These are phyloP conservation scores for Albula goreensis DNA, from an alignment of 2,113 vertebrate species.

Conservation along the genomic window DNA sequence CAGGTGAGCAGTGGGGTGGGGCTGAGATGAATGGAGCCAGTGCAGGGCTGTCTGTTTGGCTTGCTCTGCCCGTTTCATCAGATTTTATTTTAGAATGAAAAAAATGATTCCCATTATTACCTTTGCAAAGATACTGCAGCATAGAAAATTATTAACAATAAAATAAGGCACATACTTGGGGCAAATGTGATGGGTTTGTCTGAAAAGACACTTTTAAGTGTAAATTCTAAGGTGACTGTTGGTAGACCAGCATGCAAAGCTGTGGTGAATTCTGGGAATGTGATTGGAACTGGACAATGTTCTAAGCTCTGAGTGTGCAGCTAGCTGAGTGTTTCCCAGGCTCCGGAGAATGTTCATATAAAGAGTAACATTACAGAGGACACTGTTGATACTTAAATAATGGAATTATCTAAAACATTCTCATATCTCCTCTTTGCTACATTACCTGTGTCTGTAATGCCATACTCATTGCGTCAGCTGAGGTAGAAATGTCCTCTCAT, in stretches of 20 bases:
- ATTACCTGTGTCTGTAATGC: neutral
- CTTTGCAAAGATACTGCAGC: too few relatives aligned
- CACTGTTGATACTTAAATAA: too few relatives aligned
- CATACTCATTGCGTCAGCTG: neutral
- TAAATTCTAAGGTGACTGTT: too few relatives aligned
- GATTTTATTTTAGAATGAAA: neutral
- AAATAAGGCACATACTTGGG: too few relatives aligned
- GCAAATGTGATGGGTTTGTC: too few relatives aligned
- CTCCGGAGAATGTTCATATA: neutral
- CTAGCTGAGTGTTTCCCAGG: neutral
- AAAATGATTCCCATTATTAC: too few relatives aligned
- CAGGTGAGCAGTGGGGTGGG: conserved; percentile 70
- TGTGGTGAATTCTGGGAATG: too few relatives aligned
- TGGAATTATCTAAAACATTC: neutral
- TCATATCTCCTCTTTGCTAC: neutral
- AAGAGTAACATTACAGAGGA: too few relatives aligned
- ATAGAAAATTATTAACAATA: too few relatives aligned
- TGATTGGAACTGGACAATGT: too few relatives aligned
- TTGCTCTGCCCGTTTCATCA: neutral
- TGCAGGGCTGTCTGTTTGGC: neutral
- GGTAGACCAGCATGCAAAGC: too few relatives aligned
- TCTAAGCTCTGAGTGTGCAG: neutral
- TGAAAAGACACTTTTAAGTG: too few relatives aligned
- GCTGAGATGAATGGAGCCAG: neutral
- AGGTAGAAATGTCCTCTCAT: conserved; percentile 10